These are phyloP conservation scores for Chitala chitala DNA, from an alignment of 2,113 vertebrate species.

Conservation along the genomic window DNA sequence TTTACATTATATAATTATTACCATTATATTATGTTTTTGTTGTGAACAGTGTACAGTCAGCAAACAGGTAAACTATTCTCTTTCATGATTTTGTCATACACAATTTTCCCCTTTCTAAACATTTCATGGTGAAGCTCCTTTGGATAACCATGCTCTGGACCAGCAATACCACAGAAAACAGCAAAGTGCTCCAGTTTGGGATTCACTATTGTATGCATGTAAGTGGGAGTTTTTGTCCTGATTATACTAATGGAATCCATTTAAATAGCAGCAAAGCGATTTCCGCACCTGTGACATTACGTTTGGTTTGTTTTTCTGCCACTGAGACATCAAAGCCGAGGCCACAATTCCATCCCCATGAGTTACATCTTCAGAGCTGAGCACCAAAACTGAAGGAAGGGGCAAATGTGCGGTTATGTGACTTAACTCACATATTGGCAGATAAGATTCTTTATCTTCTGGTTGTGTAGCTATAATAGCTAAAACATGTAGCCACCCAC, in stretches of 20 bases:
- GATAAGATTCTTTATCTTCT: too few relatives aligned
- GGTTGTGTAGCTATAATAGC: too few relatives aligned
- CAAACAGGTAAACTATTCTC: too few relatives aligned
- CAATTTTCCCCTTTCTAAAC: too few relatives aligned
- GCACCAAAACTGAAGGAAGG: not conserved
- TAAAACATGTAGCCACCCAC: too few relatives aligned
- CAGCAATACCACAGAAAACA: not conserved
- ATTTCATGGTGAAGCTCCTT: too few relatives aligned
- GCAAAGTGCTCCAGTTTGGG: not conserved
- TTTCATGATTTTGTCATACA: too few relatives aligned
- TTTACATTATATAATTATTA: too few relatives aligned
- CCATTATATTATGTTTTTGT: too few relatives aligned
- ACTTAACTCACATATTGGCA: not conserved
- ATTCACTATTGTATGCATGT: not conserved
- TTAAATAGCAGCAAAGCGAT: not conserved
- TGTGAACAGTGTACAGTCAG: too few relatives aligned
- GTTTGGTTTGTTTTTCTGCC: not conserved
- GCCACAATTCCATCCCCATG: not conserved
- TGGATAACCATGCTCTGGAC: too few relatives aligned
- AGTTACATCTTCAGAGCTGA: not conserved
- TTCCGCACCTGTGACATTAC: not conserved
- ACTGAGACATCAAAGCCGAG: not conserved
- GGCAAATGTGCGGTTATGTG: not conserved
- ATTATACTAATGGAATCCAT: not conserved
- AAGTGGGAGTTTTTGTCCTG: not conserved